These are phyloP conservation scores for Stichodactyla helianthus DNA, from an alignment of 64 coral and sea anemone species.

Conservation along the genomic window DNA sequence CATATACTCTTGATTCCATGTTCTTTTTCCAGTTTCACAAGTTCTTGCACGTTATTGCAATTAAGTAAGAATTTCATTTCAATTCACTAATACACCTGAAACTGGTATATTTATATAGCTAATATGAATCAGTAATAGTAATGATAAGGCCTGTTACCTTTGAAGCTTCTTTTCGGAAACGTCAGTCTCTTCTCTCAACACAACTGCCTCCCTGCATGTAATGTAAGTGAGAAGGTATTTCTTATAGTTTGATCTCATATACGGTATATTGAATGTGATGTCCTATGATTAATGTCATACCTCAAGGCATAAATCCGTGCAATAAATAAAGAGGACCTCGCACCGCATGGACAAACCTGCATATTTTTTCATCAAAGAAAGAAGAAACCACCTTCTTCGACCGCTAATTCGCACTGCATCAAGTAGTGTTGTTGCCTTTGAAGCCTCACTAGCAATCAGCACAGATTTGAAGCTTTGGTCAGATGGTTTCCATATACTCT, in stretches of 20 bases:
- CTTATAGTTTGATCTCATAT: too few relatives aligned
- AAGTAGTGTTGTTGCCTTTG: background rate
- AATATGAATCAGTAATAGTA: too few relatives aligned
- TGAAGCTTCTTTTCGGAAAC: slow-evolving; percentile 4
- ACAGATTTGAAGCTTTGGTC: slow-evolving; percentile 1
- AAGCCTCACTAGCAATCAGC: slow-evolving; percentile 1
- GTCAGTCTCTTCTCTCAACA: slow-evolving; percentile 1
- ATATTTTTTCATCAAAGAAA: slow-evolving; percentile 11
- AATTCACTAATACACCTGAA: background rate
- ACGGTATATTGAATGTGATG: too few relatives aligned
- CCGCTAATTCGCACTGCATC: background rate
- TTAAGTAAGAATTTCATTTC: background rate
- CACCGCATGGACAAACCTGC: background rate
- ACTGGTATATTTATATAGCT: background rate
- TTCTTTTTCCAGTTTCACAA: background rate
- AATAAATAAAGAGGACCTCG: background rate
- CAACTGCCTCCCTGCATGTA: slow-evolving; percentile 12
- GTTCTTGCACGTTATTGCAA: background rate
- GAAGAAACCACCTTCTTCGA: slow-evolving; percentile 1
- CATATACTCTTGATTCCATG: background rate
- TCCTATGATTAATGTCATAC: slow-evolving; percentile 19
- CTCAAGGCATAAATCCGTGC: slow-evolving; percentile 22
- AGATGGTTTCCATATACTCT: background rate
- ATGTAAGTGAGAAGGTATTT: too few relatives aligned
- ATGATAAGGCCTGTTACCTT: background rate